Percentiles rank a stretch among this genome's conserved stretches.
phyloP scores from a whole-genome alignment of 1,140 invertebrate genomes.

The Diploscapter pachys region DNA sequence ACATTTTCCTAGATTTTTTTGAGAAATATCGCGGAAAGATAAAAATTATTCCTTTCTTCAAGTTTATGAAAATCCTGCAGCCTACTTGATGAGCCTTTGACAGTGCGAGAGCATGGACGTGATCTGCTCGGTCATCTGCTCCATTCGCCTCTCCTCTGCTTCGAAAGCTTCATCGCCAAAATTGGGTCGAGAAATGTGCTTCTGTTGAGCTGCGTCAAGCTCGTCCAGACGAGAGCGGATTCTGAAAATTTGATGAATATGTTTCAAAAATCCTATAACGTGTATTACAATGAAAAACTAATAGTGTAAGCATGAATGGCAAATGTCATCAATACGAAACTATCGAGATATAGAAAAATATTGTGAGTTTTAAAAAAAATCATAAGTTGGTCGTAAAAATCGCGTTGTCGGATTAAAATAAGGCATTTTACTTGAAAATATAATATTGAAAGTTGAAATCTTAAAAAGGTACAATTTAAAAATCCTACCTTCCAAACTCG shows the following conservation, averaged over 20 bases:
- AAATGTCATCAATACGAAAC: too few relatives aligned
- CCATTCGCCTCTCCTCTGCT: constrained; percentile 33
- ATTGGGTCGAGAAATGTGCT: constrained; percentile 36
- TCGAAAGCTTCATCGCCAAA: constrained; percentile 40
- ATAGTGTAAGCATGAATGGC: not conserved
- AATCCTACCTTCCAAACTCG: constrained; percentile 32
- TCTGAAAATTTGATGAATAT: constrained; percentile 9
- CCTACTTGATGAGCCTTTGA: constrained; percentile 31
- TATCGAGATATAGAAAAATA: not conserved
- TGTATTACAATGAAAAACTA: not conserved
- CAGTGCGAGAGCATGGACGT: constrained; percentile 38
- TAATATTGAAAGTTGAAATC: too few relatives aligned
- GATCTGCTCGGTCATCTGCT: constrained; percentile 28
- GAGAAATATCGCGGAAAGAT: not conserved
- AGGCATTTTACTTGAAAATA: not conserved
- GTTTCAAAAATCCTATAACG: not conserved
- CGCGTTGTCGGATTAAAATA: not conserved
- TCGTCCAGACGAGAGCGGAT: constrained; percentile 32
- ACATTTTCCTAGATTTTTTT: not conserved
- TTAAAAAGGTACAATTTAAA: not conserved
- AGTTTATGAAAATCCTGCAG: constrained; percentile 6
- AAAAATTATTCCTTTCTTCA: not conserved
- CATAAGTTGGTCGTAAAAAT: not conserved
- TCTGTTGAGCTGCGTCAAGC: constrained; percentile 24
- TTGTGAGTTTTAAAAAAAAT: not conserved